Evolutionary conservation across 2,797 vertebrate species (phyloP), one percentile per base, ranked within the genome.

Genomic region (Spea hammondii): DNA sequence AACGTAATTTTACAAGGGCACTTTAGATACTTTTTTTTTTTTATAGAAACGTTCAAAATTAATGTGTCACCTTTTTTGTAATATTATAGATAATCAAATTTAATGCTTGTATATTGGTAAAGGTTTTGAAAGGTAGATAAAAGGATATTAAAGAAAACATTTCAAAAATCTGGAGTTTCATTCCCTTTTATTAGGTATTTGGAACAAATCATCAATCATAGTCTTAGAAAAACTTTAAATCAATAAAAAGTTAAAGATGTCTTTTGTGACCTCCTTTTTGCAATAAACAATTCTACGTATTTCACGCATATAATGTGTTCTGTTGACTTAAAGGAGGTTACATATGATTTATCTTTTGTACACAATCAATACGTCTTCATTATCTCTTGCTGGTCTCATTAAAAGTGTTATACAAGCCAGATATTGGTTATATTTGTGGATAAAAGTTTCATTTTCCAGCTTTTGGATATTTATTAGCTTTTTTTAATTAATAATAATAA

Each of bases 181-280:
- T 32, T 32, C 32, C 9, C 32, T 62, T 62, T 62, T 17, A 7
- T 62, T 62, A 62, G 59, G 32, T 59, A 59, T 59, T 6, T 6
- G 71, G 73, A 74, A 11, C 60, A 69, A 69, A 60, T 64, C 71
- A 79, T 79, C 67, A 79, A 74, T 79, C 78, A 74, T 49, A 59
- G 48, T 69, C 65, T 48, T 70, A 62, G 5, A 59, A 65, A 74
- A 79, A 79, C 78, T 79, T 79, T 79, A 62, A 79, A 79, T 79
- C 78, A 69, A 74, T 74, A 72, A 79, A 74, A 73, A 74, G 54
- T 79, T 79, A 65, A 53, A 64, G 13, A 74, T 74, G 55, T 69
- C 71, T 68, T 47, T 32, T 11, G 54, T 64, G 55, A 79, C 71
- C 71, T 79, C 71, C 48, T 79, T 79, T 67, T 62, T 53, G 54